These are phyloP conservation scores for Lepidostoma basale DNA, from an alignment of 1,140 invertebrate genomes.

Conservation along the genomic window DNA sequence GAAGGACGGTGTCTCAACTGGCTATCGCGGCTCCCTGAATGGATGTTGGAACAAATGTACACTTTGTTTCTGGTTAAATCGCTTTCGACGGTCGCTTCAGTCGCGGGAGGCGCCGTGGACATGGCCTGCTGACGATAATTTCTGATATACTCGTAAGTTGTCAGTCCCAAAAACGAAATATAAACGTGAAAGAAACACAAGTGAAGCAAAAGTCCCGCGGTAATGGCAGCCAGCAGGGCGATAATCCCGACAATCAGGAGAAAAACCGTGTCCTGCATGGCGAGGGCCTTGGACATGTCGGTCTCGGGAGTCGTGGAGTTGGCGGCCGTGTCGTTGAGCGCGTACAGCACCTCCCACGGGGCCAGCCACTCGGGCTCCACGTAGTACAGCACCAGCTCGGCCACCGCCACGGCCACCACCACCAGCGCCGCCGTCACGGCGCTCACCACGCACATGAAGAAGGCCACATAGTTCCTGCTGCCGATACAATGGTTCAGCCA, in stretches of 20 bases:
- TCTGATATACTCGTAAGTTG: constrained; percentile 87
- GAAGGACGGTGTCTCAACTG: constrained; percentile 50
- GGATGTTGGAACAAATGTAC: constrained; percentile 38
- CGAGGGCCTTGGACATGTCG: constrained; percentile 49
- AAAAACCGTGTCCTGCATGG: constrained; percentile 63
- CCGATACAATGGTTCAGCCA: constrained; percentile 98
- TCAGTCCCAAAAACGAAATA: constrained; percentile 81
- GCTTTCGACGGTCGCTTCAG: constrained; percentile 23
- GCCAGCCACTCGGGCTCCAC: constrained; percentile 62
- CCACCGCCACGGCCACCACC: constrained; percentile 71
- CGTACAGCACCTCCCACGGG: constrained; percentile 53
- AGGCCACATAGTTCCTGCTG: constrained; percentile 85
- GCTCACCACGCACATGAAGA: constrained; percentile 84
- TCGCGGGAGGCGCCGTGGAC: constrained; percentile 20
- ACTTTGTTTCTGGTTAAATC: constrained; percentile 37
- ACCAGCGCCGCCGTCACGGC: constrained; percentile 75
- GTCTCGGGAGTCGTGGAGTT: constrained; percentile 49
- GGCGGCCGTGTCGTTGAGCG: constrained; percentile 48
- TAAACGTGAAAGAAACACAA: constrained; percentile 90
- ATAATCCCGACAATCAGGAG: constrained; percentile 69
- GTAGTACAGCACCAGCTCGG: constrained; percentile 70
- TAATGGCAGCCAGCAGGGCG: constrained; percentile 73
- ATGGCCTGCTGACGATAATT: constrained; percentile 39
- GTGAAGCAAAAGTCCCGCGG: constrained; percentile 81
- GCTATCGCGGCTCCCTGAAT: constrained; percentile 33